These are phyloP conservation scores for Drosophila erecta DNA, from an alignment of 1,140 invertebrate genomes.

Conservation along the genomic window DNA sequence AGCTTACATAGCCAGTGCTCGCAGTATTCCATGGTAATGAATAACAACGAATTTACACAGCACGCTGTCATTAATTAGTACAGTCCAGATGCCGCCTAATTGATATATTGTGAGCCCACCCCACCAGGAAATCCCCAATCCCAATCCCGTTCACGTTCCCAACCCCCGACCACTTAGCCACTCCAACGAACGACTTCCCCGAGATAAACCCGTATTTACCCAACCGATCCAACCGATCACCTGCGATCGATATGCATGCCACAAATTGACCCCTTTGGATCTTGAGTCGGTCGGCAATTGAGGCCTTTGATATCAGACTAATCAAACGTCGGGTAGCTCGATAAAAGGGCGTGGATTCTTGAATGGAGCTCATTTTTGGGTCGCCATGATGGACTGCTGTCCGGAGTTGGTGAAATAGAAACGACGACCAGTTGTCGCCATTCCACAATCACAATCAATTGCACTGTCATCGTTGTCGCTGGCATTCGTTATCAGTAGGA, in stretches of 20 bases:
- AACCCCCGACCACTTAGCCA: not conserved
- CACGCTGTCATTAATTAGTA: conserved; percentile 47
- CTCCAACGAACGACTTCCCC: conserved; percentile 5
- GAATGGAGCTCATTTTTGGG: conserved; percentile 3
- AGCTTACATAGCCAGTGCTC: not conserved
- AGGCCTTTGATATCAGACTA: conserved; percentile 77
- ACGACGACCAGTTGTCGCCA: conserved; percentile 34
- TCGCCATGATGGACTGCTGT: conserved; percentile 64
- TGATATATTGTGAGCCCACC: conserved; percentile 19
- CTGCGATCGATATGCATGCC: conserved; percentile 40
- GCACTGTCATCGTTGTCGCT: conserved; percentile 45
- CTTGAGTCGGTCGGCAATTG: conserved; percentile 51
- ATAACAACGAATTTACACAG: conserved; percentile 36
- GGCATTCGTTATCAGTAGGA: conserved; percentile 57
- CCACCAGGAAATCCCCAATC: not conserved
- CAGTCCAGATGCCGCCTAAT: conserved; percentile 43
- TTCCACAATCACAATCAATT: conserved; percentile 42
- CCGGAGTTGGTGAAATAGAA: conserved; percentile 66
- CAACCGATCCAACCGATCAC: conserved; percentile 30
- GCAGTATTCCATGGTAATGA: conserved; percentile 12
- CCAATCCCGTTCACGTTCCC: not conserved
- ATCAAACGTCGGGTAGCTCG: conserved; percentile 59
- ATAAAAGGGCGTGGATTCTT: conserved; percentile 49
- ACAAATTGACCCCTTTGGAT: conserved; percentile 32
- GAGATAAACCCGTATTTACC: conserved; percentile 43